Conservation (phyloP, 2,797 vertebrate genomes). For the Clarias laeviceps region DNA sequence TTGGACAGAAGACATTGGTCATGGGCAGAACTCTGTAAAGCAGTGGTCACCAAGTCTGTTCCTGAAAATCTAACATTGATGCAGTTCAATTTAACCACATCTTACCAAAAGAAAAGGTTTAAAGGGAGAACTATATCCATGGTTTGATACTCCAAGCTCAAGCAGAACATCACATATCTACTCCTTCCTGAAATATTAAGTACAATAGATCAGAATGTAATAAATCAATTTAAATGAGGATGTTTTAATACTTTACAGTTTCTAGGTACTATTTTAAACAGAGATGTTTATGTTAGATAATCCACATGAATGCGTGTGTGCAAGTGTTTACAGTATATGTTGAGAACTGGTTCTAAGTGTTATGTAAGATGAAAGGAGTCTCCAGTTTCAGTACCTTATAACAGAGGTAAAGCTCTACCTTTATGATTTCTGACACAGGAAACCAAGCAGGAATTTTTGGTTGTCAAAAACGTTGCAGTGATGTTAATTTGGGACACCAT, state of each 20-base stretch:
- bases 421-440: background rate
- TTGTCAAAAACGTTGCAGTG: too few species aligned
- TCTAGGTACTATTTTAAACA: background rate
- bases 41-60: slow-evolving; percentile 31
- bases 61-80: background rate
- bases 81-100: too few species aligned
- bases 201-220: background rate
- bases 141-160: background rate
- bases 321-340: too few species aligned
- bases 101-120: background rate
- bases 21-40: background rate
- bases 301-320: background rate
- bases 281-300: background rate
- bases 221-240: background rate
- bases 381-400: background rate
- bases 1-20: slow-evolving; percentile 15
- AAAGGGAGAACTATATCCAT: background rate
- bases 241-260: background rate
- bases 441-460: background rate
- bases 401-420: background rate
- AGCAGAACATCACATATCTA: background rate
- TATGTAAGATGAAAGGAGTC: background rate
- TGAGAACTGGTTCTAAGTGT: background rate
- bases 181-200: background rate
- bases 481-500: too few species aligned